These are phyloP conservation scores for Latheticus oryzae DNA, from an alignment of 2,888 invertebrate species.

Conservation along the genomic window DNA sequence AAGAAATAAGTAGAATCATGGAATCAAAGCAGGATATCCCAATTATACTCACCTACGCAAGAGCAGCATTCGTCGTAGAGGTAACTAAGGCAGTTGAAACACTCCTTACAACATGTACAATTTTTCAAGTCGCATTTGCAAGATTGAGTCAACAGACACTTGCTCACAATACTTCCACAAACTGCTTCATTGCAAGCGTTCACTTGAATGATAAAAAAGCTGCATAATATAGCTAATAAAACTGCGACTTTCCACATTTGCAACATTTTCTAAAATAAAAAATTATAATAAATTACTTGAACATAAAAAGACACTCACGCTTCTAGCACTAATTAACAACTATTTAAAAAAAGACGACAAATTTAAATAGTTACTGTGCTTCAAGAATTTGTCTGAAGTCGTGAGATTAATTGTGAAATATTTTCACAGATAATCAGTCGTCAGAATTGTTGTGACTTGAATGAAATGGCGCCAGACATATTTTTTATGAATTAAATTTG, in stretches of 20 bases:
- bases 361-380: too few relatives aligned
- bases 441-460: constrained; percentile 5
- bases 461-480: too few relatives aligned
- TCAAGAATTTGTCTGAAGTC: constrained; percentile 9
- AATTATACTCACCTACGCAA: constrained; percentile 86
- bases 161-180: constrained; percentile 95
- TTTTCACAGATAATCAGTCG: too few relatives aligned
- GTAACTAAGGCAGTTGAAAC: constrained; percentile 88
- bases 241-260: constrained; percentile 26
- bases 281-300: too few relatives aligned
- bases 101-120: constrained; percentile 95
- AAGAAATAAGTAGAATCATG: too few relatives aligned
- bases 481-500: too few relatives aligned
- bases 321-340: too few relatives aligned
- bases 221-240: constrained; percentile 27
- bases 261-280: constrained; percentile 8
- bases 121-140: constrained; percentile 95
- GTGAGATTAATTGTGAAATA: too few relatives aligned
- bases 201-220: constrained; percentile 44
- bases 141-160: constrained; percentile 95
- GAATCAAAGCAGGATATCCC: constrained; percentile 14
- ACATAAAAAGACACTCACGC: too few relatives aligned
- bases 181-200: constrained; percentile 89
- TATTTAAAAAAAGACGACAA: constrained; percentile 13
- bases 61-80: constrained; percentile 95